These are phyloP conservation scores for Megaceryle maxima DNA, from an alignment of 2,113 vertebrate genomes.

Conservation along the genomic window DNA sequence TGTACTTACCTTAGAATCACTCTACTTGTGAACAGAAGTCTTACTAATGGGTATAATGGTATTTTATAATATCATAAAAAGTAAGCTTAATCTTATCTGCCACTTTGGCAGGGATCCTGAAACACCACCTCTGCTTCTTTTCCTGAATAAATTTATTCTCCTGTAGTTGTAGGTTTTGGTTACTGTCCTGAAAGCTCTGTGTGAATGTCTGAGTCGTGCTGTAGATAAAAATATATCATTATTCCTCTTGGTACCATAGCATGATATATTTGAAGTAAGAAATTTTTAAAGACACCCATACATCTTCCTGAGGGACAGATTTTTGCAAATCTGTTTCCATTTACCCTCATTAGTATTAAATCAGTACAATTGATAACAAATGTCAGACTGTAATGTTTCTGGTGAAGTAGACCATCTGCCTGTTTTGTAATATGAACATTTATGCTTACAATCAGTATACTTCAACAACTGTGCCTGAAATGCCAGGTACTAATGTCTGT, in stretches of 20 bases:
- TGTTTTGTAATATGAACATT: constrained; percentile 46
- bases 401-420: constrained; percentile 75
- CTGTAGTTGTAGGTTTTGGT: not conserved
- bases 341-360: constrained; percentile 65
- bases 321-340: constrained; percentile 64
- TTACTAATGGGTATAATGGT: not conserved
- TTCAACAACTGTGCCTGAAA: constrained; percentile 31
- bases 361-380: constrained; percentile 72
- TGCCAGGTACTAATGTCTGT: constrained; percentile 45
- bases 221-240: not conserved
- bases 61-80: not conserved
- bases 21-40: not conserved
- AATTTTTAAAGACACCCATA: constrained; percentile 23
- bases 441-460: constrained; percentile 37
- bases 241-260: not conserved
- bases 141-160: not conserved
- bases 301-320: constrained; percentile 41
- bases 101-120: not conserved
- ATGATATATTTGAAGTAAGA: constrained; percentile 38
- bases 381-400: constrained; percentile 72
- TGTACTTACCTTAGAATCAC: not conserved
- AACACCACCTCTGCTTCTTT: not conserved
- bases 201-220: not conserved
- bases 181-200: not conserved
- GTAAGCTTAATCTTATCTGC: not conserved